Percentiles rank a stretch among this genome's conserved stretches.
These are phyloP conservation scores for Muschampia plurimacula DNA, from an alignment of 2,888 invertebrate genomes.

Conservation along the genomic window DNA sequence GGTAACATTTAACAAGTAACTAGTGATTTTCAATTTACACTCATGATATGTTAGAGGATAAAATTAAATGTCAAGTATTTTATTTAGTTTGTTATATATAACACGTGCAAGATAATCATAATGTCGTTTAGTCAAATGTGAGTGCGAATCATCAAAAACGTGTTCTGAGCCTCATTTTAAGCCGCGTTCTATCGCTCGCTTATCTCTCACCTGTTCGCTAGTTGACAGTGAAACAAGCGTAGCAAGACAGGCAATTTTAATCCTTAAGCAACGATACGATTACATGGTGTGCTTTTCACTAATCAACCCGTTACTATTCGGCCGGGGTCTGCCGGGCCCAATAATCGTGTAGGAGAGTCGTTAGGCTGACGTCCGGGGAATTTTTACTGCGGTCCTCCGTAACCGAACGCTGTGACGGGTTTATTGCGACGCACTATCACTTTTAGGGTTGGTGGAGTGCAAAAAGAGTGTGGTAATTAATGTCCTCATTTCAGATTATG, in stretches of 20 bases:
- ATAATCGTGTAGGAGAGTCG: constrained; percentile 63
- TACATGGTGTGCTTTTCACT: constrained; percentile 41
- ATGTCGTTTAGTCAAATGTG: too few species aligned
- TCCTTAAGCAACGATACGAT: constrained; percentile 37
- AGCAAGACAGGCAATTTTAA: constrained; percentile 26
- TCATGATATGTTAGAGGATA: too few species aligned
- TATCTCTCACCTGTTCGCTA: background rate
- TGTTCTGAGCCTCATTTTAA: too few species aligned
- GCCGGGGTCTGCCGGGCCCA: constrained; percentile 54
- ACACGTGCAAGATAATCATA: too few species aligned
- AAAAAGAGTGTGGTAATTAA: background rate
- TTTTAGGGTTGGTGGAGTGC: constrained; percentile 21
- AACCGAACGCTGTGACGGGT: constrained; percentile 47
- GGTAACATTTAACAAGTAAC: too few species aligned
- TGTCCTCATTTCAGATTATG: background rate
- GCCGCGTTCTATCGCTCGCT: too few species aligned
- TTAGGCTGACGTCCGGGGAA: constrained; percentile 67
- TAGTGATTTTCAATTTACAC: too few species aligned
- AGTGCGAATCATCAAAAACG: too few species aligned
- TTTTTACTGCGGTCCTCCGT: constrained; percentile 66
- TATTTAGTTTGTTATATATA: too few species aligned
- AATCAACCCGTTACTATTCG: constrained; percentile 63
- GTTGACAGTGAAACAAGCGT: background rate
- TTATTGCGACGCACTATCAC: constrained; percentile 37
- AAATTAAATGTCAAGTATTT: too few species aligned